Percentiles rank a stretch among this genome's conserved stretches.
Conservation (phyloP, 2,113 vertebrate species). For the Glaucomys volans region DNA sequence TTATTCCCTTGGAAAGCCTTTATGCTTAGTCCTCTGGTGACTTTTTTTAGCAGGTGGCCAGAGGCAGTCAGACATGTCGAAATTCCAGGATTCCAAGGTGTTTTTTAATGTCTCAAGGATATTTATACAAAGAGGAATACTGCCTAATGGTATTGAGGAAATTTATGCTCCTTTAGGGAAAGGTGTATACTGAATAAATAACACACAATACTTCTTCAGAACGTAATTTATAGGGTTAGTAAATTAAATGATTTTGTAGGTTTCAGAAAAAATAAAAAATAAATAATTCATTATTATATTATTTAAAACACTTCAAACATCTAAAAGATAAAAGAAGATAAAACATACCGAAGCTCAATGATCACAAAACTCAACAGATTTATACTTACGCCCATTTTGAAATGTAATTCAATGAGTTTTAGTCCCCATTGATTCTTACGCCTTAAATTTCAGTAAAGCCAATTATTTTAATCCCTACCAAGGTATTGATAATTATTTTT, state of each 20-base stretch:
- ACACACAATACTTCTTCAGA: neutral
- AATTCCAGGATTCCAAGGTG: neutral
- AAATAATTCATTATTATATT: neutral
- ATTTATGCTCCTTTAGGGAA: neutral
- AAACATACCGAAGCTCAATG: neutral
- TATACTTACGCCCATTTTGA: neutral
- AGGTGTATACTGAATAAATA: neutral
- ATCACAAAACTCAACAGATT: neutral
- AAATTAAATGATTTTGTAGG: neutral
- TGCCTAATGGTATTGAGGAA: neutral
- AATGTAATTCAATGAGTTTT: neutral
- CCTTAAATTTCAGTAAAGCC: neutral
- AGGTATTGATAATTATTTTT: neutral
- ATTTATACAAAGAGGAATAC: neutral
- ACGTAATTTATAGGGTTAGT: neutral
- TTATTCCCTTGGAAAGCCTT: neutral
- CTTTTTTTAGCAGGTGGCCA: neutral
- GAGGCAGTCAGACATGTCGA: neutral
- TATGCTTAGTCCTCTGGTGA: neutral
- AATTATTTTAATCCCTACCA: neutral
- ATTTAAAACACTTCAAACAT: neutral
- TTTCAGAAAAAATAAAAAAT: neutral
- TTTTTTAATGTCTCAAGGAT: neutral
- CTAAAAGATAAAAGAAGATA: neutral
- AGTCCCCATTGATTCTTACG: neutral